A percentile compares a stretch with the other conserved stretches of the same genome.
Evolutionary conservation across 2,113 vertebrate species (phyloP).

Genomic region (Oncorhynchus mykiss): DNA sequence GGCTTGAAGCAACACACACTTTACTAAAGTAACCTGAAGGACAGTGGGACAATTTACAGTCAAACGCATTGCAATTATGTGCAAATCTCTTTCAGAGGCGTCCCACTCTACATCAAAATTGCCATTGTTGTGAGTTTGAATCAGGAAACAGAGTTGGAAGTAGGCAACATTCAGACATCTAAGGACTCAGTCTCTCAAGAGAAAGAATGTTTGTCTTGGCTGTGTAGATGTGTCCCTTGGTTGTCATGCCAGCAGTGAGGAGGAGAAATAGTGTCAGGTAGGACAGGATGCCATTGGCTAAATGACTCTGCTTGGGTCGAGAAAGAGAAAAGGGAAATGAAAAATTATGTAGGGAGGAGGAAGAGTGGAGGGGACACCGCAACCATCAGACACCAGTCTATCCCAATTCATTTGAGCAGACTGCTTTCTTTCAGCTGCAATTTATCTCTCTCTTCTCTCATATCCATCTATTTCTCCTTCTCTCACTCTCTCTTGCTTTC

Average conservation of each 20-base stretch:
- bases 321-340: neutral
- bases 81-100: neutral
- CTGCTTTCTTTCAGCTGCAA: constrained; percentile 1
- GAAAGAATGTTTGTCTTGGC: neutral
- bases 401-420: constrained; percentile 51
- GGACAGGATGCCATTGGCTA: too few species aligned
- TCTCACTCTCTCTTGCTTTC: constrained; percentile 25
- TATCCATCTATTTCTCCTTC: constrained; percentile 7
- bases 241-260: too few species aligned
- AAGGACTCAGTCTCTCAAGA: too few species aligned
- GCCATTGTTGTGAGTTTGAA: neutral
- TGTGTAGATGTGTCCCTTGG: neutral
- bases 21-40: constrained; percentile 5
- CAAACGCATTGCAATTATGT: neutral
- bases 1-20: neutral
- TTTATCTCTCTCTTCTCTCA: constrained; percentile 11
- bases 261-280: too few species aligned
- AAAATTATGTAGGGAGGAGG: neutral
- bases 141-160: neutral
- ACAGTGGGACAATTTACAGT: neutral
- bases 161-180: neutral
- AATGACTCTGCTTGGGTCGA: neutral
- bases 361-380: constrained; percentile 29
- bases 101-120: neutral
- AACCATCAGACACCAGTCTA: constrained; percentile 27